These are phyloP conservation scores for Coreoperca whiteheadi DNA, from an alignment of 2,113 vertebrate genomes.

Conservation along the genomic window DNA sequence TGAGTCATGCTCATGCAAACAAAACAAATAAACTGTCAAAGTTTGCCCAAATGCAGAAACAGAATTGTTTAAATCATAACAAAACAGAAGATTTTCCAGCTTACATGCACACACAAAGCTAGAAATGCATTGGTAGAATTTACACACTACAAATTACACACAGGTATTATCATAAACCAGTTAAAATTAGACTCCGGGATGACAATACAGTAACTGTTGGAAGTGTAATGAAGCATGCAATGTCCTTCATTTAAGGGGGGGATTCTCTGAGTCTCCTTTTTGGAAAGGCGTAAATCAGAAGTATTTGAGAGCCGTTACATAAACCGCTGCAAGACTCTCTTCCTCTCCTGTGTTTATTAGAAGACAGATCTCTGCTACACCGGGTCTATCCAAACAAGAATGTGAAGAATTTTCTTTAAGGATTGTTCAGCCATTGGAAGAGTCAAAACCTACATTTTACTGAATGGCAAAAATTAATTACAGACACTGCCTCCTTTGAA, in stretches of 20 bases:
- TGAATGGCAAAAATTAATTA: background rate
- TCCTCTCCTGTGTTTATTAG: background rate
- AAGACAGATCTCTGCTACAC: background rate
- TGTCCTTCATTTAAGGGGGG: background rate
- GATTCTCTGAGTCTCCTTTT: background rate
- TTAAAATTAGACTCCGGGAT: background rate
- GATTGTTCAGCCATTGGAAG: background rate
- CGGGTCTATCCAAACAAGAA: background rate
- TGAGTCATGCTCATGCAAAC: slow-evolving; percentile 36
- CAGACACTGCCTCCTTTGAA: background rate
- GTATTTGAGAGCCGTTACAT: background rate
- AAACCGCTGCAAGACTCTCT: background rate
- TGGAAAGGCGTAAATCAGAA: background rate
- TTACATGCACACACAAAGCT: slow-evolving; percentile 21
- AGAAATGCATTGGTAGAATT: background rate
- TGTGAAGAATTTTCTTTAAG: background rate
- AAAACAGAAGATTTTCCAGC: slow-evolving; percentile 16
- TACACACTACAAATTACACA: background rate
- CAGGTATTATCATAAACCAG: background rate
- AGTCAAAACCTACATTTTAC: background rate
- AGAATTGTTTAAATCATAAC: slow-evolving; percentile 31
- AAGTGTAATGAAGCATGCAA: background rate
- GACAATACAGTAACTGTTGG: background rate
- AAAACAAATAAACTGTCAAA: slow-evolving; percentile 30
- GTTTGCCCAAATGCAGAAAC: slow-evolving; percentile 14